Evolutionary conservation across 2,113 vertebrate genomes (phyloP).

Genomic region (Eurystomus gularis): DNA sequence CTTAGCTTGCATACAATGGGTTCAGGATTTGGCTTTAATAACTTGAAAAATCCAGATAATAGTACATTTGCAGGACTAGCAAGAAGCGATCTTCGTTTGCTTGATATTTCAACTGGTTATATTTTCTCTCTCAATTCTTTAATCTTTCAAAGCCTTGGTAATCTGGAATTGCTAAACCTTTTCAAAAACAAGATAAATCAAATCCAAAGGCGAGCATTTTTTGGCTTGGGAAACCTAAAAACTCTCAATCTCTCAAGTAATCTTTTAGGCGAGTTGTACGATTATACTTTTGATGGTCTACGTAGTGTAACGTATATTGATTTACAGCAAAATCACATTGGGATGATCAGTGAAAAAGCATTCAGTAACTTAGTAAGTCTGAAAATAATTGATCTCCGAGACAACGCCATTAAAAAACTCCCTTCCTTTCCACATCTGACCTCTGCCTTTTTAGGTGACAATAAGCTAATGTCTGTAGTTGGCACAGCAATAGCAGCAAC

Average conservation of each 20-base stretch:
- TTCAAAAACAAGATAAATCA: conserved; percentile 82
- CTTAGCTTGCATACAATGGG: conserved; percentile 67
- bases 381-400: conserved; percentile 72
- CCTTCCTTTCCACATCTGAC: conserved; percentile 66
- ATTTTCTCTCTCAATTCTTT: conserved; percentile 78
- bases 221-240: conserved; percentile 74
- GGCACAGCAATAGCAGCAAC: background rate
- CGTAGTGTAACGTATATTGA: conserved; percentile 69
- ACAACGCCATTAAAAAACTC: conserved; percentile 80
- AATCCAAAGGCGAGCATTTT: conserved; percentile 78
- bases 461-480: conserved; percentile 71
- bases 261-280: conserved; percentile 80
- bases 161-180: conserved; percentile 71
- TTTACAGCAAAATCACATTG: conserved; percentile 87
- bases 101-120: conserved; percentile 74
- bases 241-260: conserved; percentile 83
- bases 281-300: conserved; percentile 76
- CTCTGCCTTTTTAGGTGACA: conserved; percentile 67
- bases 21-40: conserved; percentile 75
- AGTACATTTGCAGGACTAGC: conserved; percentile 81
- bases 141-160: conserved; percentile 72
- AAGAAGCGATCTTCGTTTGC: conserved; percentile 59
- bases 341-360: conserved; percentile 60
- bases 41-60: conserved; percentile 77
- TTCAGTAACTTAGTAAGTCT: conserved; percentile 76